Evolutionary conservation across 2,888 invertebrate genomes (phyloP).

Genomic region (Eristalinus aeneus): DNA sequence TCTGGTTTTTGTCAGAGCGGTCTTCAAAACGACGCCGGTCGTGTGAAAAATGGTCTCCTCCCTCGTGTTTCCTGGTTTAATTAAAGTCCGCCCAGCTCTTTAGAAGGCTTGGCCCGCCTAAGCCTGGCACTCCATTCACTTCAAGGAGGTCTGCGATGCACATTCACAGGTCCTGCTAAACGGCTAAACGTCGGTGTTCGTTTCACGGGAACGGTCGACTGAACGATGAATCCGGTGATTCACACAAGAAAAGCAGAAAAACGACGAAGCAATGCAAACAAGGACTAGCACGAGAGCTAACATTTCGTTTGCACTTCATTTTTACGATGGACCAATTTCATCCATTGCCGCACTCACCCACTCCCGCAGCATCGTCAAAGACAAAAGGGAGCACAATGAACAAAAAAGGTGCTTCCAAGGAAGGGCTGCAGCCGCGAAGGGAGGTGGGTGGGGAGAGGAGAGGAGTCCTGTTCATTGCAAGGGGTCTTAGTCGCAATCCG

Average conservation of each 20-base stretch:
- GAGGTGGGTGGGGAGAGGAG: not conserved
- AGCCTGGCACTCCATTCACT: not conserved
- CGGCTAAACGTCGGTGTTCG: constrained; percentile 49
- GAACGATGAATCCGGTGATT: constrained; percentile 31
- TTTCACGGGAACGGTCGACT: not conserved
- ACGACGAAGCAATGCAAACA: constrained; percentile 48
- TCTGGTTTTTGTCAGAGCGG: constrained; percentile 1
- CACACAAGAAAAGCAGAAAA: constrained; percentile 19
- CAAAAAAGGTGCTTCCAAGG: not conserved
- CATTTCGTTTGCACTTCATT: constrained; percentile 68
- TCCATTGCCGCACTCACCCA: constrained; percentile 56
- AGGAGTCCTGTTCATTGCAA: constrained; percentile 15
- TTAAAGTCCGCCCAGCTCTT: constrained; percentile 56
- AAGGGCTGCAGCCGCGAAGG: constrained; percentile 19
- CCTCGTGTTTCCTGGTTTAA: constrained; percentile 63
- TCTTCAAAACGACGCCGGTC: not conserved
- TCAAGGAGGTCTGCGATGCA: not conserved
- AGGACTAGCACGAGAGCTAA: constrained; percentile 44
- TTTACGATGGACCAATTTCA: constrained; percentile 67
- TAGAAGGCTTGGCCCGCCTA: constrained; percentile 24
- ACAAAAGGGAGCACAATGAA: not conserved
- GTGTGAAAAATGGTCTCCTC: constrained; percentile 50
- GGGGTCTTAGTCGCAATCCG: constrained; percentile 50
- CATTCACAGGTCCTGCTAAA: constrained; percentile 26
- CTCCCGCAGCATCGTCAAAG: not conserved